phyloP scores from a whole-genome alignment of 1,140 invertebrate genomes.

The Calliopsis andreniformis region DNA sequence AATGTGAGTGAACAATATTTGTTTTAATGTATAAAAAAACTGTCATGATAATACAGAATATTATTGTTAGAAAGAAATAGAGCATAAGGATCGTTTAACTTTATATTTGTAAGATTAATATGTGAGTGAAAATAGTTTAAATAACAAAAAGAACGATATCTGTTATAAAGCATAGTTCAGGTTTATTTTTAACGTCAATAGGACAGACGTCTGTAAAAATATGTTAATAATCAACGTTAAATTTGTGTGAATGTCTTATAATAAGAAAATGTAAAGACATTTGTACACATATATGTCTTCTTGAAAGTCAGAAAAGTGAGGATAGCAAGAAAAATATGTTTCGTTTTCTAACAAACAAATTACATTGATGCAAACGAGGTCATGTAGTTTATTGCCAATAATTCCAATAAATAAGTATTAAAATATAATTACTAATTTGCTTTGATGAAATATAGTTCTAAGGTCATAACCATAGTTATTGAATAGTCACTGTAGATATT shows the following conservation, averaged over 20 bases:
- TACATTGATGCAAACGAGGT: neutral
- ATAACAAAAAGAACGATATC: neutral
- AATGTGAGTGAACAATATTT: neutral
- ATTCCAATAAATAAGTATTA: neutral
- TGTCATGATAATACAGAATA: neutral
- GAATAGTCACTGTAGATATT: neutral
- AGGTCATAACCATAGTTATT: neutral
- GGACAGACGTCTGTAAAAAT: neutral
- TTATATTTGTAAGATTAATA: neutral
- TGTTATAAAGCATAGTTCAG: neutral
- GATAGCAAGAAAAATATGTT: neutral
- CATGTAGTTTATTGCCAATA: neutral
- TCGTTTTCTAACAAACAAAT: neutral
- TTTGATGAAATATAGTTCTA: neutral
- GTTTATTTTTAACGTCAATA: neutral
- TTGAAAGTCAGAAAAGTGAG: neutral
- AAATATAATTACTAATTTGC: neutral
- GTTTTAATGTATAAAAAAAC: neutral
- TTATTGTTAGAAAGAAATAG: neutral
- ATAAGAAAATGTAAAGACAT: neutral
- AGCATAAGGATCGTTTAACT: neutral
- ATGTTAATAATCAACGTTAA: neutral
- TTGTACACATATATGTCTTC: neutral
- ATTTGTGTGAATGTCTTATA: neutral
- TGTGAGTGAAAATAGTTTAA: constrained; percentile 8